phyloP scores from a whole-genome alignment of 2,888 invertebrate genomes.

The Lepetodrilus schrolli region DNA sequence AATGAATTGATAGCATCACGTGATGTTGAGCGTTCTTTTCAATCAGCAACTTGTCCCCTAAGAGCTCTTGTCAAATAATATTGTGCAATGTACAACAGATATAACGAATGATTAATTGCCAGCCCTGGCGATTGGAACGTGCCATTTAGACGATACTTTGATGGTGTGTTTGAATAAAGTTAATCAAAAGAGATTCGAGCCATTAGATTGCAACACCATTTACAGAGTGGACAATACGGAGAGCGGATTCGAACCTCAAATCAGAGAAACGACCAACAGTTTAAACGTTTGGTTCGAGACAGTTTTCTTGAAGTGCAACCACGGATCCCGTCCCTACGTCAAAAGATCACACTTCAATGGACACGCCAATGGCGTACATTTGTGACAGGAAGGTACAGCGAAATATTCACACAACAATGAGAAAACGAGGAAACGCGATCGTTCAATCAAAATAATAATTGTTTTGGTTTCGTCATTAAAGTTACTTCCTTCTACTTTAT shows the following conservation, averaged over 20 bases:
- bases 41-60: not conserved
- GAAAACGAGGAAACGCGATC: not conserved
- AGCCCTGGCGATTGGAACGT: not conserved
- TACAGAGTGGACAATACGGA: not conserved
- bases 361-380: no score
- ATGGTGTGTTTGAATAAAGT: not conserved
- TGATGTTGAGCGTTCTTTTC: not conserved
- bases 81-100: not conserved
- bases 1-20: conserved; percentile 11
- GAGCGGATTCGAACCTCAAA: not conserved
- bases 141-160: conserved; percentile 7
- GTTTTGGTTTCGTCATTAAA: no score
- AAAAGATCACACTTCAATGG: no score
- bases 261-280: not conserved
- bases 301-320: no score
- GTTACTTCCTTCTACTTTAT: no score
- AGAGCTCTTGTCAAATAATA: not conserved
- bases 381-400: no score
- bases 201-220: not conserved
- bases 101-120: conserved; percentile 9
- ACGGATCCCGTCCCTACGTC: no score
- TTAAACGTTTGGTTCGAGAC: not conserved
- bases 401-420: not conserved
- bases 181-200: conserved; percentile 8
- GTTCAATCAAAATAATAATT: not conserved